Evolutionary conservation across 2,113 vertebrate genomes (phyloP).

Genomic region (Caretta caretta): DNA sequence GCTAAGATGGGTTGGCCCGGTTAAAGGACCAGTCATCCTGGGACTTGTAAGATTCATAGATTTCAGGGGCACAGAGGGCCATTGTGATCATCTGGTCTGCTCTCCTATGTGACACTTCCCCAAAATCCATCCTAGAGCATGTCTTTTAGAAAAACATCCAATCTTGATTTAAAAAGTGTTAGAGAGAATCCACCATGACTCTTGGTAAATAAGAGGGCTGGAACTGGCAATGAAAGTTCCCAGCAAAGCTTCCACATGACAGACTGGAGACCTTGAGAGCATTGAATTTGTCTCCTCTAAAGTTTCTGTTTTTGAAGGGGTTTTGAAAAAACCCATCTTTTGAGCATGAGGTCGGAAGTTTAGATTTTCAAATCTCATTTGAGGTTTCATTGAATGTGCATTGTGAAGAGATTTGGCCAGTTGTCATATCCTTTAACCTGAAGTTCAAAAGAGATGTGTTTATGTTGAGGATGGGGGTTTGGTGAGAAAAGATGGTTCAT

Average conservation of each 20-base stretch:
- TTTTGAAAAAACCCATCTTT: background rate
- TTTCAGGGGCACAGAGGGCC: background rate
- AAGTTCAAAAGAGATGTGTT: background rate
- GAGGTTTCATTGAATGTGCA: background rate
- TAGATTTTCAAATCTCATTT: background rate
- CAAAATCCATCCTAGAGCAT: background rate
- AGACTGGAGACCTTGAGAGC: background rate
- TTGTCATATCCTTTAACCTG: background rate
- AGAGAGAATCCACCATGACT: background rate
- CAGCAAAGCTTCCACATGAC: background rate
- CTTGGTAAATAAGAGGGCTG: background rate
- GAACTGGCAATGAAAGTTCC: background rate
- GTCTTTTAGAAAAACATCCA: background rate
- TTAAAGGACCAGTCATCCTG: background rate
- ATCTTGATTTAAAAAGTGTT: background rate
- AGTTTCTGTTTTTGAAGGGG: background rate
- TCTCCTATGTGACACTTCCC: background rate
- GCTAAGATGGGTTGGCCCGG: background rate
- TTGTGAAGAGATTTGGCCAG: no score
- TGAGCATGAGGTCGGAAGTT: background rate
- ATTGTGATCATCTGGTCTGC: background rate
- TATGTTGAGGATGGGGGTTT: background rate
- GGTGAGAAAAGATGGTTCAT: no score
- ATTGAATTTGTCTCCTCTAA: background rate
- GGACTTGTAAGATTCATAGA: background rate